phyloP scores from a whole-genome alignment of 1,140 invertebrate species.

The Hyposmocoma kahamanoa region DNA sequence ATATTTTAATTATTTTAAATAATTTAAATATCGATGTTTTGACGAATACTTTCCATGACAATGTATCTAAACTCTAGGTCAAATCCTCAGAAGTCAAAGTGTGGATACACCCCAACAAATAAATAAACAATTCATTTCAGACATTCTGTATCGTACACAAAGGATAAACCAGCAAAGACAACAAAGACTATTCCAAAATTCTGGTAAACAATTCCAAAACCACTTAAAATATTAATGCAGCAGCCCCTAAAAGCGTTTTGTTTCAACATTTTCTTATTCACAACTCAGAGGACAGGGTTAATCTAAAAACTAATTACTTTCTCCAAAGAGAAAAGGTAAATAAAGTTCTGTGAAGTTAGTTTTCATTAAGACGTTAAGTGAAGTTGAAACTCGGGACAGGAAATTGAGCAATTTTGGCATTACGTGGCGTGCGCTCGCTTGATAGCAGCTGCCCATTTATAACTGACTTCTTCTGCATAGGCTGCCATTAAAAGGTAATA shows the following conservation, averaged over 20 bases:
- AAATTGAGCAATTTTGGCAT: slow-evolving; percentile 54
- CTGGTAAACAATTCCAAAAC: neutral
- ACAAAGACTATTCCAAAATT: neutral
- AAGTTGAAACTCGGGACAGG: slow-evolving; percentile 40
- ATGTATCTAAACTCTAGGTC: too few species aligned
- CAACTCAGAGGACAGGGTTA: slow-evolving; percentile 8
- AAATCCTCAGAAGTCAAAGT: neutral
- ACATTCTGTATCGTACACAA: neutral
- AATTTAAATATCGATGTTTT: too few species aligned
- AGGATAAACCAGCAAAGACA: neutral
- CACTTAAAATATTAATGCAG: slow-evolving; percentile 8
- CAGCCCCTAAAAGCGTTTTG: neutral
- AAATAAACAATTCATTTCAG: neutral
- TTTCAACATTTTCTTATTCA: slow-evolving; percentile 1
- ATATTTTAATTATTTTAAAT: too few species aligned
- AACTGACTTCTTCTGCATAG: neutral
- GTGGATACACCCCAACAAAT: neutral
- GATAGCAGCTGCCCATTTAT: neutral
- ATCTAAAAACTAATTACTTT: slow-evolving; percentile 40
- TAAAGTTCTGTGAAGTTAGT: slow-evolving; percentile 43
- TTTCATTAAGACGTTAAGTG: slow-evolving; percentile 51
- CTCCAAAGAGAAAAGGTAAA: slow-evolving; percentile 38
- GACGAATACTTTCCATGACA: too few species aligned
- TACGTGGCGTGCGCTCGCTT: slow-evolving; percentile 26
- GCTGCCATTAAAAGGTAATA: too few species aligned